Evolutionary conservation across 2,888 invertebrate genomes (phyloP).

Genomic region (Theretra japonica): DNA sequence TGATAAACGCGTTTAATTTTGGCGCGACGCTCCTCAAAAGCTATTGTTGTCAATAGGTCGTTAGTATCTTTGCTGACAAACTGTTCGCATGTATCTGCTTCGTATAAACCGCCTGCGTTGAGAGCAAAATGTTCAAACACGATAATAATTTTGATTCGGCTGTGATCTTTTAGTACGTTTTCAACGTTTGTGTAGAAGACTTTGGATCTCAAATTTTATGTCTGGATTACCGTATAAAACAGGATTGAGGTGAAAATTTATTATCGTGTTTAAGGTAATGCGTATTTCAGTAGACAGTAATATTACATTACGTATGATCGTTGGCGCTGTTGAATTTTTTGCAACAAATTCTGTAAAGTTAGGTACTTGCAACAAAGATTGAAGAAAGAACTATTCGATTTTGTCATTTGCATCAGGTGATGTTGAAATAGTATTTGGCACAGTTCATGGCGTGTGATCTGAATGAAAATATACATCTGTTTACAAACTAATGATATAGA

Average conservation of each 20-base stretch:
- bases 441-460: neutral
- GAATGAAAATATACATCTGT: conserved; percentile 23
- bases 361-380: neutral
- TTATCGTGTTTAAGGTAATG: neutral
- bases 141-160: neutral
- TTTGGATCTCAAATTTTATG: conserved; percentile 10
- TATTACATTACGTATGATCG: neutral
- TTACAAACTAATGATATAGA: neutral
- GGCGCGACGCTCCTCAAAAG: conserved; percentile 61
- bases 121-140: conserved; percentile 16
- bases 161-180: conserved; percentile 20
- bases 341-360: neutral
- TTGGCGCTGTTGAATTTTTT: neutral
- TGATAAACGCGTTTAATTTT: conserved; percentile 76
- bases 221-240: neutral
- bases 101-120: neutral
- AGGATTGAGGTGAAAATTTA: neutral
- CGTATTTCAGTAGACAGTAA: neutral
- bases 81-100: conserved; percentile 2
- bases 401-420: conserved; percentile 6
- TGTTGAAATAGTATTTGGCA: conserved; percentile 20
- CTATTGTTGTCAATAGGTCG: conserved; percentile 73
- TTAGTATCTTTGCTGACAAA: conserved; percentile 45
- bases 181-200: neutral
- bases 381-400: neutral